These are phyloP conservation scores for Cephus spinipes DNA, from an alignment of 2,888 invertebrate species.

Conservation along the genomic window DNA sequence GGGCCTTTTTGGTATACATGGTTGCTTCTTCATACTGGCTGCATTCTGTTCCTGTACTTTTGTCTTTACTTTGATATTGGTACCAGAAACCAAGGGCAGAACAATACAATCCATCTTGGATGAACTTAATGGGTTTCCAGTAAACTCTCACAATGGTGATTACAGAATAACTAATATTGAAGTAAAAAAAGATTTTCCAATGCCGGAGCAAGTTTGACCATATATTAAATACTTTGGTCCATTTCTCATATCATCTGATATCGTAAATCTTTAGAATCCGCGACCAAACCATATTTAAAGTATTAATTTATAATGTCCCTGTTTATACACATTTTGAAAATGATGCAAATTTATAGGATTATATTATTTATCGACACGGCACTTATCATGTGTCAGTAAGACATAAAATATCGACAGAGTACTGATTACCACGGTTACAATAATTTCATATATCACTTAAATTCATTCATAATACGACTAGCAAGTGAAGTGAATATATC, in stretches of 20 bases:
- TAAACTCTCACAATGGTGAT: constrained; percentile 24
- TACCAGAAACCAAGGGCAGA: constrained; percentile 61
- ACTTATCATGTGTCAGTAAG: not conserved
- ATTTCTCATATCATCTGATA: not conserved
- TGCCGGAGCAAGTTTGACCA: not conserved
- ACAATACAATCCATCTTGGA: constrained; percentile 53
- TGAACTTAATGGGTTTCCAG: constrained; percentile 47
- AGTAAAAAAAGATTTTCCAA: constrained; percentile 21
- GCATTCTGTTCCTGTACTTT: constrained; percentile 44
- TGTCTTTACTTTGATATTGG: constrained; percentile 43
- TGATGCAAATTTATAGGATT: not conserved
- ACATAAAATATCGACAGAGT: not conserved
- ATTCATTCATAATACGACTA: not conserved
- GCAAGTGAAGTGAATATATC: not conserved
- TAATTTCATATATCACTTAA: not conserved
- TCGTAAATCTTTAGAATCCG: not conserved
- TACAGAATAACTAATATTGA: constrained; percentile 25
- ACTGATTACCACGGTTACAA: not conserved
- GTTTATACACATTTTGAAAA: not conserved
- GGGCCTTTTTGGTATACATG: constrained; percentile 46
- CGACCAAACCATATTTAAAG: not conserved
- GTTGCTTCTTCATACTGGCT: constrained; percentile 56
- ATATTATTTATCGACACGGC: not conserved
- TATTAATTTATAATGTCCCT: not conserved
- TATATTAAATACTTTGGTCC: not conserved